These are phyloP conservation scores for Microcebus ravelobensis DNA, from an alignment of 2,113 vertebrate genomes.

Conservation along the genomic window DNA sequence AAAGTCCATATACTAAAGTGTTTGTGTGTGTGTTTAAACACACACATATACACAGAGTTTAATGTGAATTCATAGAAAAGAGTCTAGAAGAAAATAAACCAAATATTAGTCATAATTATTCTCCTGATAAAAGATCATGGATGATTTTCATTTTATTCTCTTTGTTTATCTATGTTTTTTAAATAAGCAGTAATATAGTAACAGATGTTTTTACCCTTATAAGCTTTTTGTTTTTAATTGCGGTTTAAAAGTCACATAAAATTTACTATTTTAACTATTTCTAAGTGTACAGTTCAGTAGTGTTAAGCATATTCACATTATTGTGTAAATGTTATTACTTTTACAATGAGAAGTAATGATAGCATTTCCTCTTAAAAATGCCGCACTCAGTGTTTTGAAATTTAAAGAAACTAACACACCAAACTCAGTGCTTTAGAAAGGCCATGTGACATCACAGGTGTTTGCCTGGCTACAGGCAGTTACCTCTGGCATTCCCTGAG, in stretches of 20 bases:
- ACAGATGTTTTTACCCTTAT: neutral
- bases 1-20: neutral
- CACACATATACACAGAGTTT: neutral
- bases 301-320: neutral
- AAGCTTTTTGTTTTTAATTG: neutral
- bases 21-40: neutral
- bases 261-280: neutral
- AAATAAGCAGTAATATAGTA: neutral
- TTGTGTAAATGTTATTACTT: neutral
- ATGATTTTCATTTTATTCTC: neutral
- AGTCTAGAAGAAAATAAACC: neutral
- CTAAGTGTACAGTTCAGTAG: neutral
- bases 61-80: neutral
- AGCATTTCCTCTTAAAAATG: neutral
- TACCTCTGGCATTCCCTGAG: neutral
- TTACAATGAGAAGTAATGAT: neutral
- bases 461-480: neutral
- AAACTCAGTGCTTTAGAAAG: neutral
- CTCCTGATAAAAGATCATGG: conserved; percentile 1
- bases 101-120: neutral
- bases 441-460: neutral
- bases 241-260: neutral
- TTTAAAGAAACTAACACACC: neutral
- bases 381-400: neutral
- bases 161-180: neutral